Conservation (phyloP, 2,888 invertebrate genomes). For the Eupithecia vulgata region DNA sequence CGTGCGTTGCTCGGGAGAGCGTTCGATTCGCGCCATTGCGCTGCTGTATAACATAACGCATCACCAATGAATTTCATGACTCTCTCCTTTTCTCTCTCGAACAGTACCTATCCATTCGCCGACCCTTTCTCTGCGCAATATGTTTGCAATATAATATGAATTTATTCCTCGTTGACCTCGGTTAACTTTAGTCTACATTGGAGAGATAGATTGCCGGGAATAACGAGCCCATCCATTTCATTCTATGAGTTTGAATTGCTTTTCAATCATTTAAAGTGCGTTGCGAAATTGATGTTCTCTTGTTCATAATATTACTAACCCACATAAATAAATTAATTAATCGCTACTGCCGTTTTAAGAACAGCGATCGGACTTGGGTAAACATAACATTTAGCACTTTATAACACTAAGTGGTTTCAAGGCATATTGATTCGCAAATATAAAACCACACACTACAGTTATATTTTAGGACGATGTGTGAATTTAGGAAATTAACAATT, state of each 20-base stretch:
- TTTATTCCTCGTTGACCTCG: conserved; percentile 44
- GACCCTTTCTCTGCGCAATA: conserved; percentile 35
- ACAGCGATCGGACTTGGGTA: background rate
- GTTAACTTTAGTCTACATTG: conserved; percentile 38
- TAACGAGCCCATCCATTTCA: conserved; percentile 7
- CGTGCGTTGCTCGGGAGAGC: conserved; percentile 58
- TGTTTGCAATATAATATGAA: conserved; percentile 44
- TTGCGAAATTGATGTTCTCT: conserved; percentile 22
- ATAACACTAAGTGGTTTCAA: background rate
- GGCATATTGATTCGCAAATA: background rate
- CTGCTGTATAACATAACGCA: conserved; percentile 43
- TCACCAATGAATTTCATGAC: conserved; percentile 55
- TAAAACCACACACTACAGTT: background rate
- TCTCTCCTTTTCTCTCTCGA: conserved; percentile 55
- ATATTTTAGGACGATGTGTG: background rate
- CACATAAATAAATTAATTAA: conserved; percentile 19
- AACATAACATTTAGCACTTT: background rate
- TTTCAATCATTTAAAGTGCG: conserved; percentile 26
- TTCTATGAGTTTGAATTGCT: conserved; percentile 20
- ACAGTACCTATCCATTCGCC: conserved; percentile 38
- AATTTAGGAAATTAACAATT: background rate
- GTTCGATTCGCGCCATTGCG: conserved; percentile 69
- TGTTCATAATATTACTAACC: conserved; percentile 39
- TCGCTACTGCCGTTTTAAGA: background rate
- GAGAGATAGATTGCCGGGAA: conserved; percentile 1